phyloP scores from a whole-genome alignment of 2,797 vertebrate genomes.

The Phalloptychus januarius region DNA sequence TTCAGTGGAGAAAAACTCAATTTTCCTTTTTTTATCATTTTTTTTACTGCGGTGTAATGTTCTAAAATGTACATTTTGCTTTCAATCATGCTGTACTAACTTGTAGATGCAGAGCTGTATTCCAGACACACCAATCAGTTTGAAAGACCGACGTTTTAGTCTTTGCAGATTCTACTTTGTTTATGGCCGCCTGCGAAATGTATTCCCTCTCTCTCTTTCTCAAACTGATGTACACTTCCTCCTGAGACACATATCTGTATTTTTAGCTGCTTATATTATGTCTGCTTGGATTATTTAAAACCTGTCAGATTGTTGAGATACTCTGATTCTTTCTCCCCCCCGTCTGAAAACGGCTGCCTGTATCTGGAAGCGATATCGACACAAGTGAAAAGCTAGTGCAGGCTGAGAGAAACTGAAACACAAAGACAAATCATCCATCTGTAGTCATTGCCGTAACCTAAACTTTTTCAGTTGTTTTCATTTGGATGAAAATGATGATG shows the following conservation, averaged over 20 bases:
- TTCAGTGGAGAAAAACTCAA: slow-evolving; percentile 15
- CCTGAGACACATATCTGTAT: slow-evolving; percentile 2
- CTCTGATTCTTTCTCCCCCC: background rate
- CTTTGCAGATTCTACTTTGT: background rate
- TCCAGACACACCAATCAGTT: background rate
- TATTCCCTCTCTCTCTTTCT: background rate
- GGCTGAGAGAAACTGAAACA: background rate
- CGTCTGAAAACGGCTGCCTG: background rate
- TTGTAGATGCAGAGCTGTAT: background rate
- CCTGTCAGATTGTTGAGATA: slow-evolving; percentile 8
- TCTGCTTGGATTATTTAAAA: slow-evolving; percentile 2
- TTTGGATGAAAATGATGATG: slow-evolving; percentile 9
- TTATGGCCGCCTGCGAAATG: background rate
- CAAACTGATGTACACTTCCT: background rate
- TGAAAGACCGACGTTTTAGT: slow-evolving; percentile 4
- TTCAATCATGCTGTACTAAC: background rate
- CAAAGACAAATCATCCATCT: background rate
- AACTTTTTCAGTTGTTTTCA: background rate
- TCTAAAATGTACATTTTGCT: background rate
- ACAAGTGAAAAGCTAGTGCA: background rate
- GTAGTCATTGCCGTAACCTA: background rate
- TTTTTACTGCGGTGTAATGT: background rate
- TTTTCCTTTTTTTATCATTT: background rate
- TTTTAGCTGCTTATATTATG: background rate
- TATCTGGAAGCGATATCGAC: background rate